Evolutionary conservation across 2,797 vertebrate species (phyloP), one percentile per base, ranked within the genome.

Genomic region (Eulemur mongoz): DNA sequence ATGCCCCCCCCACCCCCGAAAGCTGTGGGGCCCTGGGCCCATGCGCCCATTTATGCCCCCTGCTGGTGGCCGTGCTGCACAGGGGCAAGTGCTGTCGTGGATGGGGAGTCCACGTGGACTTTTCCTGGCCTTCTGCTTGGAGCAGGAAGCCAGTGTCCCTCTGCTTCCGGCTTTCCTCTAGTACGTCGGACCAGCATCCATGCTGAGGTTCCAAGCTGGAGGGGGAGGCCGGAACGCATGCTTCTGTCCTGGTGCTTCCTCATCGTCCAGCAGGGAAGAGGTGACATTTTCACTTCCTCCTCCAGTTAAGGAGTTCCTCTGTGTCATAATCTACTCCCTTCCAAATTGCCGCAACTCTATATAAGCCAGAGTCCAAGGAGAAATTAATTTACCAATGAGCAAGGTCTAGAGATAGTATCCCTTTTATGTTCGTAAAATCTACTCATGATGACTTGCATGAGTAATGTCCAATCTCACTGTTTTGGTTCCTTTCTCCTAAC

Each of bases 1-100:
- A 14, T 40, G 5, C 3, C 2, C 30, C 1, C n/a, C 4, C 43
- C 43, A 2, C 1, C 9, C 43, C 9, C 1, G 45, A 25, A 57
- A 50, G 38, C 59, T 67, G 17, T 69, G 17, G 23, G 12, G 23
- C 7, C 7, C 30, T 22, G 30, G 38, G 87, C 35, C 50, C 20
- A 35, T 2, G 14, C 11, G 4, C 7, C 22, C 0, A 15, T 30
- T 57, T 38, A 30, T 1, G 20, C 2, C 35, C 17, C 20, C 7
- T 63, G 11, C 50, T 18, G 25, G 22, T 5, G 48, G 22, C 50
- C 65, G 1, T 7, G 7, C 23, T 70, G 20, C 43, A 20, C 78
- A 2, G 48, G 17, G 25, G 59, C 30, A 20, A 38, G 25, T 85
- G 65, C 38, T 18, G 22, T 3, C 12, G 30, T 27, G 48, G 25